Base-by-base conservation (phyloP, 2,888 invertebrate genomes). In the Drosophila gaucha region DNA sequence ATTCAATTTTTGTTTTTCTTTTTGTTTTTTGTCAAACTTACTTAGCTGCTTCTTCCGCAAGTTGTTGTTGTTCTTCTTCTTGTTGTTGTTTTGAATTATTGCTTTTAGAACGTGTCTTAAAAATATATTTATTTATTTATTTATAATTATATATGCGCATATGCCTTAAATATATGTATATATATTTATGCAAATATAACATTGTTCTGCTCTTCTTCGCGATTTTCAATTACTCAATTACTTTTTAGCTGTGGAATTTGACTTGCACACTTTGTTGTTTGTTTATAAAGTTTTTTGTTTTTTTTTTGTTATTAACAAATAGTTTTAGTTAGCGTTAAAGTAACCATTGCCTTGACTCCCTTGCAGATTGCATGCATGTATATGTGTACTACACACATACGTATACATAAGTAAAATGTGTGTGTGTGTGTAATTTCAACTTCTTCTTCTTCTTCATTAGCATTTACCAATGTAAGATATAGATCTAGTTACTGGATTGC, bases 61-160 rank as follows among this genome's bases (percentile, higher is more conserved):
- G 20, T 33, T 41, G 26, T 10, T 44, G 60, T 58, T 59, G 49
- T 49, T 60, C 50, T 35, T 5, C 39, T 4, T 39, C 24, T 9
- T 83, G 66, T 85, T 88, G 87, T 87, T 90, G 82, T 89, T 90
- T 88, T 86, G 74, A 85, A 87, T 89, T 91, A 91, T 91, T 91
- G 91, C 90, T 91, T 91, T 90, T 91, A 90, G 90, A 91, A 90
- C 88, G 86, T 90, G 83, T 85, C 91, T 91, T 91, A 91, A 88
- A 89, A 89, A 83, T 87, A 74, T 80, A 78, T 79, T 80, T 75
- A 71, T 78, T 80, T 75, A 71, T 78, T 72, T 71, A 70, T 75
- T 22, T 31, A 66, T 62, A 63, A 38, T 74, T 64, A 47, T 74
- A 50, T 52, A 18, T n/a, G n/a, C 10, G 24, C 24, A 26, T 33